phyloP scores from a whole-genome alignment of 2,113 vertebrate species.

The Rhea pennata region DNA sequence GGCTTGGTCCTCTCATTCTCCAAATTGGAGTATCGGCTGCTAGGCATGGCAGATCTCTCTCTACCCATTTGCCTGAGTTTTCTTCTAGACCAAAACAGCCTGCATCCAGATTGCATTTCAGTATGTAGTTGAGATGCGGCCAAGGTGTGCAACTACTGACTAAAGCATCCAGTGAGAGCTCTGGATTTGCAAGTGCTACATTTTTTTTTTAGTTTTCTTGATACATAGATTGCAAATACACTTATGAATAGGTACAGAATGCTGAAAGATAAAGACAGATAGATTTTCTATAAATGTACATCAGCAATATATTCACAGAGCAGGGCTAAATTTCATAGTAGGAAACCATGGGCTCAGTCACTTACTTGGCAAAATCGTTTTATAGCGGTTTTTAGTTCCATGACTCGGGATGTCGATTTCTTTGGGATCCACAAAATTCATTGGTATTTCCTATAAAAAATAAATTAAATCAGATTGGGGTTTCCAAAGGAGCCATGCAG shows the following conservation, averaged over 20 bases:
- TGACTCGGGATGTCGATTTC: constrained; percentile 93
- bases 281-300: neutral
- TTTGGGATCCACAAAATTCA: constrained; percentile 98
- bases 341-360: constrained; percentile 45
- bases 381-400: constrained; percentile 96
- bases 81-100: neutral
- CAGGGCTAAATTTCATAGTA: neutral
- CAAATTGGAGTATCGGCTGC: neutral
- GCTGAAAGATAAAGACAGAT: neutral
- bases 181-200: neutral
- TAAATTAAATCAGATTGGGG: constrained; percentile 64
- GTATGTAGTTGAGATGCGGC: neutral
- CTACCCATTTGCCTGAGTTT: neutral
- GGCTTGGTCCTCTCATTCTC: neutral
- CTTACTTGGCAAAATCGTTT: constrained; percentile 98
- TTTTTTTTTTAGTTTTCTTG: neutral
- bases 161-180: neutral
- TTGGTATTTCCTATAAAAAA: constrained; percentile 93
- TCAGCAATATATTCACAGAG: neutral
- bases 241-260: neutral
- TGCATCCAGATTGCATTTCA: neutral
- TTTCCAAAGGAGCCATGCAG: constrained; percentile 65
- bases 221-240: neutral
- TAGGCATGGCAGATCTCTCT: neutral
- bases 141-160: neutral